Conservation (phyloP, 2,113 vertebrate genomes). For the Nematolebias whitei region DNA sequence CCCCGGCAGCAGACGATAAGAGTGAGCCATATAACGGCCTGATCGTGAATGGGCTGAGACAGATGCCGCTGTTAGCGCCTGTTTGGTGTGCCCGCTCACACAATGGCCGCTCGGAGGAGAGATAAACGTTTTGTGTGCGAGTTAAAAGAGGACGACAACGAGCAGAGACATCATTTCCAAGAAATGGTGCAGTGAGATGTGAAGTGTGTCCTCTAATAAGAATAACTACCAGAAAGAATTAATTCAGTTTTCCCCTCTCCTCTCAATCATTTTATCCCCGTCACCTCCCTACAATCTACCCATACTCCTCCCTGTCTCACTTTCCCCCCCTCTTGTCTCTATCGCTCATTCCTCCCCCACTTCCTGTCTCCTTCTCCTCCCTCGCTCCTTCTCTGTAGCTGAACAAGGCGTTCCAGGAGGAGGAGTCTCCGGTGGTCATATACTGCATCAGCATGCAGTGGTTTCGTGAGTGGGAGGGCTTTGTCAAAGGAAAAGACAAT, state of each 20-base stretch:
- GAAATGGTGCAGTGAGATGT: constrained; percentile 46
- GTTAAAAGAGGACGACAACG: neutral
- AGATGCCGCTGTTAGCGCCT: constrained; percentile 60
- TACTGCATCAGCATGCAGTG: constrained; percentile 99
- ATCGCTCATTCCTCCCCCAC: constrained; percentile 50
- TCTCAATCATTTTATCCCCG: constrained; percentile 64
- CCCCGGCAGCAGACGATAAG: constrained; percentile 56
- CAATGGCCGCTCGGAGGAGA: constrained; percentile 27
- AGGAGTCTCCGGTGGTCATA: constrained; percentile 93
- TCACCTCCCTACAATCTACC: constrained; percentile 16
- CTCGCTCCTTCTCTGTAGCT: constrained; percentile 78
- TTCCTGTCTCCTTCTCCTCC: constrained; percentile 22
- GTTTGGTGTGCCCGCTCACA: constrained; percentile 37
- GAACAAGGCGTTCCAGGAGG: constrained; percentile 98
- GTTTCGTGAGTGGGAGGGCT: constrained; percentile 99
- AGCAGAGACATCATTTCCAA: constrained; percentile 33
- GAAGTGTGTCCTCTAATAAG: constrained; percentile 53
- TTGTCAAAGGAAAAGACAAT: constrained; percentile 97
- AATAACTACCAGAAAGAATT: constrained; percentile 64
- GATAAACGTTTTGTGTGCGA: neutral
- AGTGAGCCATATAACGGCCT: constrained; percentile 60
- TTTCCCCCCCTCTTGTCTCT: constrained; percentile 40
- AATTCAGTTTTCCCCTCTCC: constrained; percentile 55
- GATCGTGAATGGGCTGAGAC: constrained; percentile 71
- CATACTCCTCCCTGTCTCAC: constrained; percentile 16